Conservation (phyloP, 2,888 invertebrate species). For the Smittia aterrima region DNA sequence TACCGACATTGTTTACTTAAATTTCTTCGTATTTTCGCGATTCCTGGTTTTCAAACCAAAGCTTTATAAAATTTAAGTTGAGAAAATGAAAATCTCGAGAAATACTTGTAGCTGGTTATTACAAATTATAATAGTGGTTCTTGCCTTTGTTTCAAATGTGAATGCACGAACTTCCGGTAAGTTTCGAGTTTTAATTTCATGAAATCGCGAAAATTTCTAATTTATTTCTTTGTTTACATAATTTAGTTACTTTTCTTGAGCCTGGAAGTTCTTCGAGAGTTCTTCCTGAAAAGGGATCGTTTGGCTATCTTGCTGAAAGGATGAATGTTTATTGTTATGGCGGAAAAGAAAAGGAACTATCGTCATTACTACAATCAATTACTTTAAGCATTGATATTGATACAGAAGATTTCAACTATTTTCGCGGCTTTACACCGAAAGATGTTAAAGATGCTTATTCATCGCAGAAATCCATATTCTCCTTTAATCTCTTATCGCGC, state of each 20-base stretch:
- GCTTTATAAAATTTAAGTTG: too few relatives aligned
- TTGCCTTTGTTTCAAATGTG: background rate
- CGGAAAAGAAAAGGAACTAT: conserved; percentile 64
- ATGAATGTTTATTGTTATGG: conserved; percentile 67
- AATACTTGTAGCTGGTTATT: background rate
- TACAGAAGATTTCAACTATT: conserved; percentile 68
- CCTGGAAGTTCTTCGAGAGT: conserved; percentile 33
- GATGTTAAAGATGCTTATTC: conserved; percentile 66
- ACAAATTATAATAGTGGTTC: background rate
- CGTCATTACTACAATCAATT: conserved; percentile 71
- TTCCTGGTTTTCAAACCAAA: too few relatives aligned
- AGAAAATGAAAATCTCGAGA: background rate
- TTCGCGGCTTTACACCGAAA: conserved; percentile 64
- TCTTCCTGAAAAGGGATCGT: conserved; percentile 3
- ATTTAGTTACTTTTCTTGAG: conserved; percentile 43
- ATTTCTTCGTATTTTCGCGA: too few relatives aligned
- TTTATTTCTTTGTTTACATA: too few relatives aligned
- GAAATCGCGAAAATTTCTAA: too few relatives aligned
- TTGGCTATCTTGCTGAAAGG: conserved; percentile 12
- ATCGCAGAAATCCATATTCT: conserved; percentile 68
- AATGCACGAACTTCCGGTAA: background rate
- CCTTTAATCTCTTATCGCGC: conserved; percentile 64
- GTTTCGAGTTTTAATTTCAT: background rate
- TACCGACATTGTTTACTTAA: conserved; percentile 3
- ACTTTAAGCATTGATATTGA: conserved; percentile 61